Evolutionary conservation across 2,888 invertebrate species (phyloP).

Genomic region (Apamea monoglypha): DNA sequence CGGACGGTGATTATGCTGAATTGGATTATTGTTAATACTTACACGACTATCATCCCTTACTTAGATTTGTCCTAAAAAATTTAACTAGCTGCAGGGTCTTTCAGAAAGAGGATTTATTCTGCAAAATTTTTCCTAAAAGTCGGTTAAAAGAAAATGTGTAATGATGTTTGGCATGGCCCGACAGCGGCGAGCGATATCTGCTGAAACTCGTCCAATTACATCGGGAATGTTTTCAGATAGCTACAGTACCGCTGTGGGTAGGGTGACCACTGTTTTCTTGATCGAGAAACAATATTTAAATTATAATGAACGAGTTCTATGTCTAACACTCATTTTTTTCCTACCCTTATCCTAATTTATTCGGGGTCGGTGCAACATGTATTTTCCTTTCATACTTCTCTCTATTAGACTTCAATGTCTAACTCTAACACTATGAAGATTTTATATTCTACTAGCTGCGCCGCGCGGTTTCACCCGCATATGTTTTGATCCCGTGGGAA

Average conservation of each 20-base stretch:
- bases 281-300: neutral
- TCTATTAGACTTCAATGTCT: too few relatives aligned
- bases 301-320: neutral
- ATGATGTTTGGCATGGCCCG: conserved; percentile 56
- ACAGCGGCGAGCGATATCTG: conserved; percentile 39
- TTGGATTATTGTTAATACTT: neutral
- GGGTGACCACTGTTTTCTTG: conserved; percentile 15
- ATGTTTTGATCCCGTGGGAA: too few relatives aligned
- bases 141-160: conserved; percentile 50
- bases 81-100: neutral
- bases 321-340: too few relatives aligned
- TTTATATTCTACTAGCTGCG: neutral
- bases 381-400: too few relatives aligned
- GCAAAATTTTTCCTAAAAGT: conserved; percentile 9
- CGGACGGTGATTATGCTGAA: neutral
- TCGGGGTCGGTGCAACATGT: too few relatives aligned
- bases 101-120: neutral
- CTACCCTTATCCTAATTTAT: too few relatives aligned
- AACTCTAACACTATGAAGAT: neutral
- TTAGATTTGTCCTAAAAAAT: neutral
- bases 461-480: too few relatives aligned
- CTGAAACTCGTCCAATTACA: conserved; percentile 64
- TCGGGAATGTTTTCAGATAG: conserved; percentile 61
- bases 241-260: conserved; percentile 36
- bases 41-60: neutral